phyloP scores from a whole-genome alignment of 2,888 invertebrate species.

The Craniophora ligustri region DNA sequence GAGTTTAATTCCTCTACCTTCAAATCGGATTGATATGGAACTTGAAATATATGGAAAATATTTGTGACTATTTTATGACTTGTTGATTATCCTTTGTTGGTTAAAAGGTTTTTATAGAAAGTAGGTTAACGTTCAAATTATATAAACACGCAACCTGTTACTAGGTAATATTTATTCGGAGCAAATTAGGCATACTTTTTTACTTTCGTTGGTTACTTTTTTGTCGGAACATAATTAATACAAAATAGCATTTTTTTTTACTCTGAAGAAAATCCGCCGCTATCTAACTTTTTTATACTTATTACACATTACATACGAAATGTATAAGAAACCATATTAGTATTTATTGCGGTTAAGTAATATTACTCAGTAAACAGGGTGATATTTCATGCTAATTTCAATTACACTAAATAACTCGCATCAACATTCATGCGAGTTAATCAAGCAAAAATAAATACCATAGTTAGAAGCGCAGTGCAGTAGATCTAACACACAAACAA shows the following conservation, averaged over 20 bases:
- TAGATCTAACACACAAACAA: conserved; percentile 22
- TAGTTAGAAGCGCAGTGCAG: neutral
- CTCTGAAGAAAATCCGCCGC: no score
- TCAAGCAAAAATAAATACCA: neutral
- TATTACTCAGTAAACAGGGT: no score
- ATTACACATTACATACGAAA: no score
- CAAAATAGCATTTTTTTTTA: no score
- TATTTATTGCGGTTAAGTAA: neutral
- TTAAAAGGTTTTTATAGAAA: conserved; percentile 27
- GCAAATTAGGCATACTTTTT: conserved; percentile 18
- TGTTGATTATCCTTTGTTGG: conserved; percentile 12
- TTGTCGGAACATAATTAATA: no score
- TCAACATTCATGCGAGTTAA: neutral
- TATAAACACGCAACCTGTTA: conserved; percentile 33
- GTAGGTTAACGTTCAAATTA: conserved; percentile 14
- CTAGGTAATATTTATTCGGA: conserved; percentile 23
- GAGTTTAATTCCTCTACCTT: conserved; percentile 49
- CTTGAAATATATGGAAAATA: conserved; percentile 43
- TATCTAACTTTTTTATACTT: no score
- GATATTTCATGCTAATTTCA: neutral
- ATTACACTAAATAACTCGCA: neutral
- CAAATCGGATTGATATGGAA: conserved; percentile 44
- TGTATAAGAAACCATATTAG: no score
- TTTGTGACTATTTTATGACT: conserved; percentile 27
- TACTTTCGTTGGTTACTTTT: neutral